Base-by-base conservation (phyloP, 2,797 vertebrate genomes). In the Bradypodion ventrale region DNA sequence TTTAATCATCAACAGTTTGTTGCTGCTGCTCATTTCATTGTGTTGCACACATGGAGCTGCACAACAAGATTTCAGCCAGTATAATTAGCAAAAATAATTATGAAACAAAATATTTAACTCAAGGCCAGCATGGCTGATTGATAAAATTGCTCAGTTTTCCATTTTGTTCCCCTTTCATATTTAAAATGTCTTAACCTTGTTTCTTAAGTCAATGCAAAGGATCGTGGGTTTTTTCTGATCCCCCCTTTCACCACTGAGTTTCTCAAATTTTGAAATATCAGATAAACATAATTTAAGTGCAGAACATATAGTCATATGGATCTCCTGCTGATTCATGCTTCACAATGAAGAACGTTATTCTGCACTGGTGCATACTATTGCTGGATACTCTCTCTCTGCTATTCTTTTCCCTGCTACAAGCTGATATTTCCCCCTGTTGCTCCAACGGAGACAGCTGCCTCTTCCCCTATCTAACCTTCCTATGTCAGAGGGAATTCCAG, bases 111-210 rank as follows among this genome's bases (percentile, higher is more conserved):
- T 63, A 16, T 5, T 29, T 74, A 12, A n/a, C n/a, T 81, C 52
- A 81, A 46, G 19, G 23, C 73, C 52, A 52, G 4, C 35, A 66
- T 75, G 46, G 40, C 52, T n/a, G 49, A 76, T 40, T 15, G 27
- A 12, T 83, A 27, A 77, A 83, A 65, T 52, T 75, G 25, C 2
- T 74, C 60, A 44, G 12, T 84, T 32, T 72, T 70, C 56, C 37
- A 62, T 46, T 42, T 81, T 52, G 35, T 60, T 72, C 32, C 37
- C 60, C 66, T 52, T 72, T 81, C 25, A 23, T 29, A 83, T 77
- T 83, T 70, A 77, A 77, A 75, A 83, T 23, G 73, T 29, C 25
- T 37, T 66, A 56, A 29, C 35, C 25, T 84, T 44, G 40, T 59
- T 70, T 35, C 21, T 42, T 56, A 59, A 80, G 27, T 56, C 25